These are phyloP conservation scores for Platyura marginata DNA, from an alignment of 1,140 invertebrate genomes.

Conservation along the genomic window DNA sequence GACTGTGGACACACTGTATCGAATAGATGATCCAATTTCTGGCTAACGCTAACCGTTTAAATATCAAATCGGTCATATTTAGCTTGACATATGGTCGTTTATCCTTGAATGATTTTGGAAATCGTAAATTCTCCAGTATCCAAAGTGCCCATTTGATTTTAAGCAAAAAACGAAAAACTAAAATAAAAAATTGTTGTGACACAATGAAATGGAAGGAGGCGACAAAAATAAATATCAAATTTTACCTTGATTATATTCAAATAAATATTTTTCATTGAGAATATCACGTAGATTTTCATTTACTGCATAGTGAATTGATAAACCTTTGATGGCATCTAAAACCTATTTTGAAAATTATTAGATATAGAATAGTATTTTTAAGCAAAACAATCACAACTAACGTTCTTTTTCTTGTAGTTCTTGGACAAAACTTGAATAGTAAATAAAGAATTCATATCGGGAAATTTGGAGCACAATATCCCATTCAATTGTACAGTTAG, in stretches of 20 bases:
- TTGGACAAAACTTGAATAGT: conserved; percentile 8
- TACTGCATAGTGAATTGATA: conserved; percentile 12
- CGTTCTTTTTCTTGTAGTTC: conserved; percentile 7
- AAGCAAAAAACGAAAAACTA: conserved; percentile 15
- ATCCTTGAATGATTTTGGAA: conserved; percentile 6
- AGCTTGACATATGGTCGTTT: conserved; percentile 9
- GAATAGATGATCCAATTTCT: conserved; percentile 20
- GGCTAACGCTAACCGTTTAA: conserved; percentile 19
- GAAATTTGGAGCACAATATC: conserved; percentile 8
- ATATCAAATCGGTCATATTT: conserved; percentile 12
- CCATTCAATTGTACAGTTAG: conserved; percentile 12
- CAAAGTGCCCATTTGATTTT: conserved; percentile 20
- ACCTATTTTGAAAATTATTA: no score
- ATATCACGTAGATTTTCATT: conserved; percentile 9
- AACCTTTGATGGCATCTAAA: conserved; percentile 12
- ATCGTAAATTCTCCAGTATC: conserved; percentile 16
- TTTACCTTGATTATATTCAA: conserved; percentile 11
- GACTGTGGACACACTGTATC: conserved; percentile 13
- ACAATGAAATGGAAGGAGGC: not conserved
- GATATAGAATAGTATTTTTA: no score
- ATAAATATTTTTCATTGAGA: conserved; percentile 8
- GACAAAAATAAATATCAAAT: not conserved
- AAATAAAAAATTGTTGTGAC: not conserved
- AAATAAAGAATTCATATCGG: conserved; percentile 6
- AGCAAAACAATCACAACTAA: no score